Evolutionary conservation across 53 echinoderm and acorn worm genomes (phyloP).

Genomic region (Zoroaster sp.): DNA sequence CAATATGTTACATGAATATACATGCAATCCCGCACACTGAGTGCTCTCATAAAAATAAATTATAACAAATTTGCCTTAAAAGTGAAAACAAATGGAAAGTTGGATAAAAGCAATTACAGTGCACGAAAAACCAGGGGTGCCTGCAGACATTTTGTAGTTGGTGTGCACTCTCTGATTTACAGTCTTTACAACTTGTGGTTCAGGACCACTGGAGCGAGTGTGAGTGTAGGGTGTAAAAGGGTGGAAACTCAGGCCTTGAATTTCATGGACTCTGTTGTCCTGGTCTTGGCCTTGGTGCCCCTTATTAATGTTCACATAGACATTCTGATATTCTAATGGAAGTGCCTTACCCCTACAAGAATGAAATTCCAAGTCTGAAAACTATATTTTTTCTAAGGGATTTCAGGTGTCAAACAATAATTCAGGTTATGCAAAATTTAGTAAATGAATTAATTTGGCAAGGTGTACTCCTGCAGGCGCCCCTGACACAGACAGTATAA

Average conservation of each 20-base stretch:
- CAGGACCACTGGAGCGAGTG: too few species aligned
- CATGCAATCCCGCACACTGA: conserved; percentile 2
- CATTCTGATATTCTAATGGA: not conserved
- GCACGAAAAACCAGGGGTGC: too few species aligned
- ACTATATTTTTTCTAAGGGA: too few species aligned
- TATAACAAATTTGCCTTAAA: not conserved
- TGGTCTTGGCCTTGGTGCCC: not conserved
- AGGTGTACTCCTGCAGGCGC: too few species aligned
- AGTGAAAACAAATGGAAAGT: not conserved
- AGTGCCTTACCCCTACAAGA: not conserved
- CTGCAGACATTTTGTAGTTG: too few species aligned
- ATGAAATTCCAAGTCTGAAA: not conserved
- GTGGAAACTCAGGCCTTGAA: not conserved
- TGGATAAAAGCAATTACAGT: not conserved
- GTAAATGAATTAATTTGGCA: too few species aligned
- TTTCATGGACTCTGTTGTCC: not conserved
- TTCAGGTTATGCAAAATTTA: too few species aligned
- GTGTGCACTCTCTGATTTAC: too few species aligned
- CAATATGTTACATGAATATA: conserved; percentile 41
- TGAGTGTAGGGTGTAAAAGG: too few species aligned
- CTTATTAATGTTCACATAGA: not conserved
- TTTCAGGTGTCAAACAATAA: too few species aligned
- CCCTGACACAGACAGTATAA: too few species aligned
- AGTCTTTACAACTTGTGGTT: too few species aligned
- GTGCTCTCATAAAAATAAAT: conserved; percentile 1